Evolutionary conservation across 2,113 vertebrate genomes (phyloP).

Genomic region (Antennarius striatus): DNA sequence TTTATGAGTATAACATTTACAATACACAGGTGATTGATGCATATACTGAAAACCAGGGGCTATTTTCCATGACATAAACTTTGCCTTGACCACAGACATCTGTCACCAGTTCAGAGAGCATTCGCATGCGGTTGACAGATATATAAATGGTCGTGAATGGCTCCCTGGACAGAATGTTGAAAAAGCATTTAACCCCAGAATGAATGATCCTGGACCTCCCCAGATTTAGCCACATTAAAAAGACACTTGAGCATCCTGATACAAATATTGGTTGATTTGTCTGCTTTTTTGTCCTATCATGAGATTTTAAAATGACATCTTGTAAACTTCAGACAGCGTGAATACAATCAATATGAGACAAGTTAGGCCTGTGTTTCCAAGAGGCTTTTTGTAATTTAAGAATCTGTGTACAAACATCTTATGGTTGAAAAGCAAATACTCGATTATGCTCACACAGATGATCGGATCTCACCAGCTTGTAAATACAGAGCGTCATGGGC

Average conservation of each 20-base stretch:
- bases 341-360: conserved; percentile 72
- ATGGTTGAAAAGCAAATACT: conserved; percentile 73
- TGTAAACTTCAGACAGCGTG: conserved; percentile 70
- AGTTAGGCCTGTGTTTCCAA: conserved; percentile 69
- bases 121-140: conserved; percentile 63
- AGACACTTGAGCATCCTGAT: conserved; percentile 71
- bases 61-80: conserved; percentile 70
- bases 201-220: conserved; percentile 69
- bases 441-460: conserved; percentile 68
- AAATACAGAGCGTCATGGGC: conserved; percentile 60
- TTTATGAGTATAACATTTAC: conserved; percentile 64
- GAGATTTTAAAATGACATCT: conserved; percentile 73
- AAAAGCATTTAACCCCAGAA: conserved; percentile 64
- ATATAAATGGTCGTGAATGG: conserved; percentile 69
- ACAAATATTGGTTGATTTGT: conserved; percentile 75
- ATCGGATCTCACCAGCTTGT: conserved; percentile 72
- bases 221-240: conserved; percentile 74
- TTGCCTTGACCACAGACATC: conserved; percentile 63
- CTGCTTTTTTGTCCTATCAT: conserved; percentile 55
- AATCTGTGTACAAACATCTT: conserved; percentile 77
- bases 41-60: conserved; percentile 54
- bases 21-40: conserved; percentile 71
- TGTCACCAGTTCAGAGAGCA: conserved; percentile 66
- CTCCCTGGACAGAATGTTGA: conserved; percentile 66
- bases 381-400: conserved; percentile 76